Conservation (phyloP, 1,140 invertebrate genomes). For the Lutraria rhynchaena region DNA sequence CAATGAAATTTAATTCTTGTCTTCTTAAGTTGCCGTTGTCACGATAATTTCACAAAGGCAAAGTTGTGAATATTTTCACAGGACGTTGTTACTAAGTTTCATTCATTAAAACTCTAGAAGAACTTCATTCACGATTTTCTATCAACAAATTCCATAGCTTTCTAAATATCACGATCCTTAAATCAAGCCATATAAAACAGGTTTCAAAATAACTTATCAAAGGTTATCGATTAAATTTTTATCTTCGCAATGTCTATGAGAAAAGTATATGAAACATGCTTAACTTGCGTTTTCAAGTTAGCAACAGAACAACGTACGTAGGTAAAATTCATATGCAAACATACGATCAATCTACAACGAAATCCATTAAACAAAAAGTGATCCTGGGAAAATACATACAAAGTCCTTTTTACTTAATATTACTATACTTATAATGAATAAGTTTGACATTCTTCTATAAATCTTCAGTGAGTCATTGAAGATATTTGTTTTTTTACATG, state of each 20-base stretch:
- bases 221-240: slow-evolving; percentile 50
- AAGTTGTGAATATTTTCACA: background rate
- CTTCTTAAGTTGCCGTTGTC: background rate
- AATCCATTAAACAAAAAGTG: slow-evolving; percentile 26
- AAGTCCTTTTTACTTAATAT: too few species aligned
- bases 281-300: slow-evolving; percentile 44
- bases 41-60: background rate
- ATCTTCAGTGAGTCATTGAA: too few species aligned
- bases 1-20: slow-evolving; percentile 5
- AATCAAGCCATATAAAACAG: slow-evolving; percentile 54
- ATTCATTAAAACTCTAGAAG: slow-evolving; percentile 41
- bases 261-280: slow-evolving; percentile 53
- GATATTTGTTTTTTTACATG: too few species aligned
- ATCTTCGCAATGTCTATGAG: slow-evolving; percentile 45
- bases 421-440: too few species aligned
- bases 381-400: slow-evolving; percentile 42
- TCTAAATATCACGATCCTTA: slow-evolving; percentile 50
- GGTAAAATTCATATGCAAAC: slow-evolving; percentile 41
- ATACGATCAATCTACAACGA: slow-evolving; percentile 13
- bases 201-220: slow-evolving; percentile 50
- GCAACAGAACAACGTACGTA: slow-evolving; percentile 39
- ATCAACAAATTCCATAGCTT: slow-evolving; percentile 37
- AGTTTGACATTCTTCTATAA: too few species aligned
- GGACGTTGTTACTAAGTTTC: slow-evolving; percentile 17
- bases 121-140: slow-evolving; percentile 50